Percentiles rank a stretch among this genome's conserved stretches.
These are phyloP conservation scores for Nemopilema nomurai DNA, from an alignment of 30 jellyfish, hydroid and myxozoan genomes.

Conservation along the genomic window DNA sequence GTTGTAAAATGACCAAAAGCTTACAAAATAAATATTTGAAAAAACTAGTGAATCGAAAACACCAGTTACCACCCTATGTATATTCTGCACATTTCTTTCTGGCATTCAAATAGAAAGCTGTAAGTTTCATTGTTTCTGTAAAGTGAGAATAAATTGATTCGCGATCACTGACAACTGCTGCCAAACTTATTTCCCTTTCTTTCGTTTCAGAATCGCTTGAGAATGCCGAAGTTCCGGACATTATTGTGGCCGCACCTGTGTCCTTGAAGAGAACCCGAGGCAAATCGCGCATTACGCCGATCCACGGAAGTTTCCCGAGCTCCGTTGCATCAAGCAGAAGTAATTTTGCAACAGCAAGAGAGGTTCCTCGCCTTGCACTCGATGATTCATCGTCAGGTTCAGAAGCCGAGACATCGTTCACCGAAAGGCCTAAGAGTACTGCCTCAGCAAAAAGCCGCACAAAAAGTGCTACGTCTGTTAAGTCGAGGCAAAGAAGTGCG, in stretches of 20 bases:
- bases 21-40: too few species aligned
- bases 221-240: constrained; percentile 24
- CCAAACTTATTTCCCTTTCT: background rate
- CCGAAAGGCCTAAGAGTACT: constrained; percentile 36
- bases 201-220: constrained; percentile 14
- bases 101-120: background rate
- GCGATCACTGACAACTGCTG: background rate
- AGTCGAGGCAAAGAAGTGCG: background rate
- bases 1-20: too few species aligned
- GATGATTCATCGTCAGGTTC: constrained; percentile 55
- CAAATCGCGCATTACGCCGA: constrained; percentile 18
- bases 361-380: constrained; percentile 64
- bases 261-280: constrained; percentile 33
- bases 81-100: background rate
- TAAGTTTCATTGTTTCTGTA: background rate
- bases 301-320: background rate
- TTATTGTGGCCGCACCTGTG: constrained; percentile 29
- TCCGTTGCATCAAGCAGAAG: constrained; percentile 36
- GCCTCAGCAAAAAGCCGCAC: constrained; percentile 7
- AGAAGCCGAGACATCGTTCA: constrained; percentile 61
- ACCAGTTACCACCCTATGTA: background rate
- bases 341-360: constrained; percentile 29
- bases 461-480: background rate
- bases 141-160: background rate
- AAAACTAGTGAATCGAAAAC: background rate